Evolutionary conservation across 2,113 vertebrate species (phyloP), one percentile per base, ranked within the genome.

Genomic region (Corythaeola cristata): DNA sequence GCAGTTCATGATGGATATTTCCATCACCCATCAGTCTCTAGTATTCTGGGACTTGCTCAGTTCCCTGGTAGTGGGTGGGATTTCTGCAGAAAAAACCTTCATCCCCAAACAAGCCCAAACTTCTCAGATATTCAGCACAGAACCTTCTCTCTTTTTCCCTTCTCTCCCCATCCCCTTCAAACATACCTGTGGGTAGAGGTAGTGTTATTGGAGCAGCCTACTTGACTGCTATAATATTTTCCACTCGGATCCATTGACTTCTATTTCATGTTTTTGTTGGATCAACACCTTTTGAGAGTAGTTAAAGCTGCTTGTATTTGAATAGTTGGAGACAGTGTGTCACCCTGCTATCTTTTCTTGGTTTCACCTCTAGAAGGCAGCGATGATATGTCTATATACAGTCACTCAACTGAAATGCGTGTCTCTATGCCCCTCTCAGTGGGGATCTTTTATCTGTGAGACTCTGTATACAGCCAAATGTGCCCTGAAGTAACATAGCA

Each of bases 151-250:
- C 90, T 97, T 94, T 92, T 89, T 72, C 75, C 52, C 67, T 93
- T 79, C 93, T 93, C 66, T 91, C 87, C 75, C 72, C 85, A 75
- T 84, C 79, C 82, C 97, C 88, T 96, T 96, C 89, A 95, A 95
- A 92, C 95, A 97, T 97, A 97, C 97, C 95, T 97, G 95, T 97
- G 97, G 97, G 95, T 63, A 97, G 96, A 97, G 95, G 96, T 92
- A 87, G 90, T 97, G 96, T 97, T 97, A 97, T 97, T 97, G 97
- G 96, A 97, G 91, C 96, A 96, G 95, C 94, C 88, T 90, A 73
- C 96, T 96, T 96, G 88, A 96, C 92, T 93, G 95, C 95, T 95
- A 86, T 96, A 97, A 97, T 95, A 97, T 97, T 98, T 98, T 97
- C 97, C 96, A 96, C 85, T 95, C 82, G 27, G 91, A 96, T 96